These are phyloP conservation scores for Tragulus kanchil DNA, from an alignment of 2,113 vertebrate genomes.

Conservation along the genomic window DNA sequence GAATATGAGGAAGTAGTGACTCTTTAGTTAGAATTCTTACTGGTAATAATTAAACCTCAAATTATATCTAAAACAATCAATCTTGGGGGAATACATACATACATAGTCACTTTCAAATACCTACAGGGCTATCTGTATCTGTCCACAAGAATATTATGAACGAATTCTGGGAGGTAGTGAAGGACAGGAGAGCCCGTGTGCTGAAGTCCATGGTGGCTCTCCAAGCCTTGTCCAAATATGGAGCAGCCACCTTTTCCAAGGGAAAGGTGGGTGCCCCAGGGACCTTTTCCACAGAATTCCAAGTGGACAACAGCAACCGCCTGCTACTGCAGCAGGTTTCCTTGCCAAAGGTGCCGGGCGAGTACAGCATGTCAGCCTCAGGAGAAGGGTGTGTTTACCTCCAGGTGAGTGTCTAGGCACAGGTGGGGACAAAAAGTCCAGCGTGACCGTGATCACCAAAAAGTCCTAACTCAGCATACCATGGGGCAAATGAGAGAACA, in stretches of 20 bases:
- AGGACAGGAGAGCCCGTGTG: background rate
- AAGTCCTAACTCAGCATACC: background rate
- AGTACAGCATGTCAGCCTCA: constrained; percentile 86
- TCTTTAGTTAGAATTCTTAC: background rate
- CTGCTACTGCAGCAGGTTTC: constrained; percentile 89
- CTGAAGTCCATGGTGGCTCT: constrained; percentile 71
- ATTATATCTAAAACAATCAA: background rate
- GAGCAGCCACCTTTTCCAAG: constrained; percentile 68
- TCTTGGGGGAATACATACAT: background rate
- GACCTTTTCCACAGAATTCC: constrained; percentile 83
- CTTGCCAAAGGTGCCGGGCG: constrained; percentile 82
- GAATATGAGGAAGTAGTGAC: background rate
- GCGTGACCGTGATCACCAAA: background rate
- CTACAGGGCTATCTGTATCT: background rate
- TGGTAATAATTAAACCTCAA: constrained; percentile 11
- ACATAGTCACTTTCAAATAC: background rate
- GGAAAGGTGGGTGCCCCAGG: constrained; percentile 51
- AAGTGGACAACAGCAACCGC: constrained; percentile 89
- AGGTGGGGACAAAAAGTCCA: background rate
- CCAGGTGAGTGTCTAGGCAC: too few relatives aligned
- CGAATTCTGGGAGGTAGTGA: background rate
- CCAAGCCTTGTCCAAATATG: constrained; percentile 83
- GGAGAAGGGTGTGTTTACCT: constrained; percentile 84
- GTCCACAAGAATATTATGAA: background rate
- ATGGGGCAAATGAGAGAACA: background rate